These are phyloP conservation scores for Bimastos eiseni DNA, from an alignment of 2,888 invertebrate species.

Conservation along the genomic window DNA sequence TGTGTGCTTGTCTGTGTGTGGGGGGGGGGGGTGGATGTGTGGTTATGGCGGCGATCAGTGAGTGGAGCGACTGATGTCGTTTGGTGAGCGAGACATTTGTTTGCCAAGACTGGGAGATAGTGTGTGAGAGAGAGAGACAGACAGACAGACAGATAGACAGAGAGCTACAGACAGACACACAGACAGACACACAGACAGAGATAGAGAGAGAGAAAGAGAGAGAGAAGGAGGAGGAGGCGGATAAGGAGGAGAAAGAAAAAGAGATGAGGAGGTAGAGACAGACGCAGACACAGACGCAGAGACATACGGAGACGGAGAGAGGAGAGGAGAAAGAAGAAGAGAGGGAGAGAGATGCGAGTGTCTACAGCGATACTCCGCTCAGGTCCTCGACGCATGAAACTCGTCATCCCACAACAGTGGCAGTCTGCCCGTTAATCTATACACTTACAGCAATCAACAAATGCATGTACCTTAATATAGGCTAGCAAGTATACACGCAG, in stretches of 20 bases:
- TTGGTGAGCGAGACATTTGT: background rate
- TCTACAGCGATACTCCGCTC: background rate
- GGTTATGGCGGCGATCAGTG: background rate
- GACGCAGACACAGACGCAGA: too few species aligned
- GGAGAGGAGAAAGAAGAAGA: background rate
- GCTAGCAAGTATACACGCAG: background rate
- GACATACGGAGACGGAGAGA: too few species aligned
- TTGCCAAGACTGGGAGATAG: background rate
- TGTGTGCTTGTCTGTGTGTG: too few species aligned
- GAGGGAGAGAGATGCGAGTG: background rate
- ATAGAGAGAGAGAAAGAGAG: too few species aligned
- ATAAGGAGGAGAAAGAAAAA: too few species aligned
- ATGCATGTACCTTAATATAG: background rate
- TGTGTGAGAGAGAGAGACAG: too few species aligned
- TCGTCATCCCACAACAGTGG: background rate
- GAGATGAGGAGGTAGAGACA: too few species aligned
- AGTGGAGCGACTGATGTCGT: background rate
- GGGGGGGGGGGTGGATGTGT: too few species aligned
- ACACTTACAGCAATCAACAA: background rate
- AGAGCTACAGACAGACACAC: too few species aligned
- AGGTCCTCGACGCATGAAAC: background rate
- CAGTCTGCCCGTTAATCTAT: background rate
- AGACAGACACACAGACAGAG: too few species aligned
- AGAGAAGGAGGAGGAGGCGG: too few species aligned
- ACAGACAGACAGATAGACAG: too few species aligned